Base-by-base conservation (phyloP, 2,113 vertebrate genomes). In the Sminthopsis crassicaudata region DNA sequence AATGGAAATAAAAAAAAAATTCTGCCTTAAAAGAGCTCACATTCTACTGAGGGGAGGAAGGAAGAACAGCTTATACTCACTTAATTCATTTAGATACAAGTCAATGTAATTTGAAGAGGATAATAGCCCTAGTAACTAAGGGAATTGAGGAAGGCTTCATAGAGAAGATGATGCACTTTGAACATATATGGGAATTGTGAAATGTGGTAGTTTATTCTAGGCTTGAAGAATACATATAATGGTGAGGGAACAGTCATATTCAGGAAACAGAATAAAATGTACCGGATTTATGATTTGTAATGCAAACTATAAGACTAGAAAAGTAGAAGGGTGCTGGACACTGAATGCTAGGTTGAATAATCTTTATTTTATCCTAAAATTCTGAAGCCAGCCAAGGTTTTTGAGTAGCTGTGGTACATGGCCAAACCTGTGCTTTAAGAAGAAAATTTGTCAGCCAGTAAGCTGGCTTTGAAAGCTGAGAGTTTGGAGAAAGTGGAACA, bases 401-500 rank as follows among this genome's bases (percentile, higher is more conserved):
- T 14, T 96, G 51, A 94, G 92, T n/a, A 91, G 36, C 67, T 2
- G 89, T 50, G 14, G 55, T 0, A 25, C 46, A 42, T 50, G 36
- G 94, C 27, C 53, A 54, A 53, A 55, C 42, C 26, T 46, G 90
- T 6, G 53, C 93, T 30, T 60, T 53, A 92, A 55, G 76, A 95
- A 94, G 84, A 92, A 91, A 46, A 89, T 52, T 2, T 94, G 30
- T 42, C n/a, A 90, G 26, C 51, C 93, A n/a, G 92, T 51, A 84
- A 22, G 91, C 4, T 76, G 36, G 60, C 36, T 76, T 46, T 91
- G 9, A 92, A 16, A 93, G 23, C 60, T 76, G n/a, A 76, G 0
- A 42, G 16, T 55, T 26, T 24, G 50, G 3, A 48, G 42, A 48
- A 90, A 94, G 14, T 76, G 12, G 19, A n/a, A 88, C 0, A 12